Base-by-base conservation (phyloP, 1,140 invertebrate species). In the Aphaenogaster rudis region DNA sequence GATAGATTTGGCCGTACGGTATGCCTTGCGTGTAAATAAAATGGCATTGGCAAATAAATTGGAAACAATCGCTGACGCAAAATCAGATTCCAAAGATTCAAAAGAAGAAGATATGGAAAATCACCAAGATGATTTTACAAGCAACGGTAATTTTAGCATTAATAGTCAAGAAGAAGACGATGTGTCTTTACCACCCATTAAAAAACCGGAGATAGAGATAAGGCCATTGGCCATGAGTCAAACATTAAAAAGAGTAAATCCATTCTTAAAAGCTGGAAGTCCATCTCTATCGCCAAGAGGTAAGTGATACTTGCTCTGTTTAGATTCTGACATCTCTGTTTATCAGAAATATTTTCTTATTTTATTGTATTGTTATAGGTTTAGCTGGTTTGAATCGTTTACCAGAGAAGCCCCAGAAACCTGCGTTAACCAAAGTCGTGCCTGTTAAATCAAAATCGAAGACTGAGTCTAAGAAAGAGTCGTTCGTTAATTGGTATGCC, bases 1-100 rank as follows among this genome's bases (percentile, higher is more conserved):
- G 0, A 93, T 99, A 54, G 97, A 98, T 90, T 95, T 99, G 42
- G 98, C 98, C 4, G 97, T 98, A 5, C 98, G 98, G 91, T 99
- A 99, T 95, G 98, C 98, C 4, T 97, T 97, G 4, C 97, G 97
- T 86, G 94, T 97, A 0, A 97, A 97, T 52, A 97, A 97, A 91
- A 96, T 97, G 71, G 97, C 97, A 87, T 96, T 99, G 39, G 98
- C 97, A 0, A 97, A 98, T 88, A 97, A 97, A 93, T 94, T 98
- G 11, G 95, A 96, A 86, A 89, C 94, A 1, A 95, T 95, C 21
- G 92, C 93, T 21, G 94, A 95, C 6, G 88, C 54, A 21, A 95
- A 93, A 42, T 88, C 92, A 61, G 93, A 94, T 42, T 69, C 21
- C 0, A 52, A 90, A 92, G 54, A 69, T 57, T 52, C n/a, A 88